Evolutionary conservation across 1,140 invertebrate genomes (phyloP).

Genomic region (Campoletis sonorensis): DNA sequence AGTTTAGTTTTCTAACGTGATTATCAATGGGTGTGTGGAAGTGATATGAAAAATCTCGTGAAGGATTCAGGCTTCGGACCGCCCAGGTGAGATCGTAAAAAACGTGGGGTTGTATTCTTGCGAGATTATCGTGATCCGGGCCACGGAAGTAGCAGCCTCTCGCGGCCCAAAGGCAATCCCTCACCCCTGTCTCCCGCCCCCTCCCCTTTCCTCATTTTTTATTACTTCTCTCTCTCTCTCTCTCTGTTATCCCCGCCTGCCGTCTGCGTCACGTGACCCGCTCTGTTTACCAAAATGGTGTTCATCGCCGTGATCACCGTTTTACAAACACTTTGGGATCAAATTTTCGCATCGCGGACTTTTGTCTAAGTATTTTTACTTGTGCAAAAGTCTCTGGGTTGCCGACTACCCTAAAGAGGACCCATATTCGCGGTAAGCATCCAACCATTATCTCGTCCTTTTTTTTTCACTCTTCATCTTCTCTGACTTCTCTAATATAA

Average conservation of each 20-base stretch:
- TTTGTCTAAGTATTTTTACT: constrained; percentile 8
- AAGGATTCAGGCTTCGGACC: constrained; percentile 56
- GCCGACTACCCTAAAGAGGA: neutral
- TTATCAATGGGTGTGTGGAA: neutral
- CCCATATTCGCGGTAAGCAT: neutral
- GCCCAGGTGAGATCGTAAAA: constrained; percentile 59
- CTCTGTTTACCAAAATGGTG: constrained; percentile 75
- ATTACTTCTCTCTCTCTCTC: constrained; percentile 3
- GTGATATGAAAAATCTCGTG: constrained; percentile 49
- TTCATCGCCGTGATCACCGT: constrained; percentile 57
- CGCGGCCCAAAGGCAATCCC: neutral
- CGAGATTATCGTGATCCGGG: constrained; percentile 54
- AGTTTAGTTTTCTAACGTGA: neutral
- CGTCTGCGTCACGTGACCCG: constrained; percentile 68
- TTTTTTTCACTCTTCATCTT: constrained; percentile 3
- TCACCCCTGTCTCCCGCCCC: neutral
- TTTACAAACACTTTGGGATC: constrained; percentile 59
- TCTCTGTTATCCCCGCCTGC: constrained; percentile 43
- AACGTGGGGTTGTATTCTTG: constrained; percentile 38
- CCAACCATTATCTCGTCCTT: neutral
- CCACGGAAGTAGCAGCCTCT: constrained; percentile 63
- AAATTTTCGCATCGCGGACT: constrained; percentile 8
- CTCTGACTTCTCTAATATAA: neutral
- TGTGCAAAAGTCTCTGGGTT: neutral
- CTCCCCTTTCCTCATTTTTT: neutral